Conservation (phyloP, 1,140 invertebrate genomes). For the Conus ventricosus region DNA sequence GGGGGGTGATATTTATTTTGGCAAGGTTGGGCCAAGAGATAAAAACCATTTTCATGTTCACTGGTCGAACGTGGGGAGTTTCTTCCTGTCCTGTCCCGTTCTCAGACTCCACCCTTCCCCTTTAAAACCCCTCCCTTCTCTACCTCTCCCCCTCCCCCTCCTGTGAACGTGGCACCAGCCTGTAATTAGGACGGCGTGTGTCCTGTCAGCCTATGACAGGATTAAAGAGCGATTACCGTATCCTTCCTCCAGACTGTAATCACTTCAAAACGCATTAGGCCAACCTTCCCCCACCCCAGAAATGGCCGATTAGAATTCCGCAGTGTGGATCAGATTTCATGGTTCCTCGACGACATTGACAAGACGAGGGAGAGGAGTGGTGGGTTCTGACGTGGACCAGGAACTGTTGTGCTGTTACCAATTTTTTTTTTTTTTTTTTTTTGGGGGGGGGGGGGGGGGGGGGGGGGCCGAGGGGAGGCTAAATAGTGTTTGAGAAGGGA, state of each 20-base stretch:
- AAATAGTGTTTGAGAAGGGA: no score
- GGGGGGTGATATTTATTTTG: not conserved
- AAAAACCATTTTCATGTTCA: not conserved
- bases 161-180: not conserved
- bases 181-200: not conserved
- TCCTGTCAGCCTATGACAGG: not conserved
- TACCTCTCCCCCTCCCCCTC: not conserved
- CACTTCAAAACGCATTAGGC: constrained; percentile 1
- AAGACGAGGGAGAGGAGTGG: not conserved
- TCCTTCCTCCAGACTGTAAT: not conserved
- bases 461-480: no score
- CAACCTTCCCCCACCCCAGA: not conserved
- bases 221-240: constrained; percentile 16
- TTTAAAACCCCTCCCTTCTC: not conserved
- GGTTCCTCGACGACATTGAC: not conserved
- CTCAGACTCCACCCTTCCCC: not conserved
- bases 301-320: constrained; percentile 21
- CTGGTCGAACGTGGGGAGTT: not conserved
- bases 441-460: no score
- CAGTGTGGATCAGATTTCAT: not conserved
- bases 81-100: not conserved
- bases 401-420: no score
- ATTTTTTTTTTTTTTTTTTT: no score
- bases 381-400: not conserved
- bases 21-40: not conserved